Base-by-base conservation (phyloP, 2,113 vertebrate species). In the Diphyllodes magnificus region DNA sequence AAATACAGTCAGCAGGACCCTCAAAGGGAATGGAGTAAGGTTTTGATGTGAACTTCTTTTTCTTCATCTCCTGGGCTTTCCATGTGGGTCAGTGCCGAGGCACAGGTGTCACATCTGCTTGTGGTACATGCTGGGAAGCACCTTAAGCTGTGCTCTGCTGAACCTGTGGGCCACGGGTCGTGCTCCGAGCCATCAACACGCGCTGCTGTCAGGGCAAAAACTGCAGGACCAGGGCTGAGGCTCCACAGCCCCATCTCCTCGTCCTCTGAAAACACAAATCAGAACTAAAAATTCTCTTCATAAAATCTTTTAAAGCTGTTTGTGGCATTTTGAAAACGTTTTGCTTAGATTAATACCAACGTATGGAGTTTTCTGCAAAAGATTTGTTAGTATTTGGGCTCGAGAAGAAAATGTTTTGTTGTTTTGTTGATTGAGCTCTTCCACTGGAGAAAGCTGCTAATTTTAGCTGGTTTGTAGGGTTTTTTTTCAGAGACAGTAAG, bases 121-220 rank as follows among this genome's bases (percentile, higher is more conserved):
- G 30, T 69, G 25, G 30, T 28, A 5, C 6, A 0, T 13, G 13
- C 53, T n/a, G 65, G 42, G 28, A 31, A 63, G 3, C 44, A 7
- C 44, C 24, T 50, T 2, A 1, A 61, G 23, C 17, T 70, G 56
- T 79, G 44, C 42, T 30, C 30, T 66, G 33, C 70, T 44, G 24
- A 37, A 5, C 20, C 25, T 27, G 6, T 4, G 42, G 16, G 28
- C 12, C 42, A 1, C 0, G 0, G n/a, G 22, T 47, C 7, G 3
- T 63, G 2, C 61, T 57, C 19, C 6, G 39, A 33, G 65, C 31
- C 56, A 12, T 9, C 0, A 3, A 1, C 4, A 1, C 1, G 10
- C 71, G 59, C 9, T 35, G 15, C 71, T 72, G 37, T 27, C 30
- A 21, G 16, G 57, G 33, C 31, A 76, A 24, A 56, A 92, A 5